Conservation (phyloP, 53 echinoderm and acorn worm species). For the Echinometra lucunter region DNA sequence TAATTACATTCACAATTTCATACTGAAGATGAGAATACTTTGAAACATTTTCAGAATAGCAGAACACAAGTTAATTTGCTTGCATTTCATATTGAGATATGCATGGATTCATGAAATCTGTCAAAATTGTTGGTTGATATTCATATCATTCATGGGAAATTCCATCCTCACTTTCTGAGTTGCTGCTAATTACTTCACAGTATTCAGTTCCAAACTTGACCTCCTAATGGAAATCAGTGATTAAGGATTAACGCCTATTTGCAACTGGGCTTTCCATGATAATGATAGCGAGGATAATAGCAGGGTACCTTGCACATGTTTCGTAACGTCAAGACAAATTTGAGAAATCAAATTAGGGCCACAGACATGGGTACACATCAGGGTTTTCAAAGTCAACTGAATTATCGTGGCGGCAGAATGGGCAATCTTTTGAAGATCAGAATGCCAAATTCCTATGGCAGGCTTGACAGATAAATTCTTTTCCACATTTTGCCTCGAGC, state of each 20-base stretch:
- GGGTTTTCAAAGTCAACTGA: slow-evolving; percentile 51
- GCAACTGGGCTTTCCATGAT: slow-evolving; percentile 34
- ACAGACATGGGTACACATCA: slow-evolving; percentile 59
- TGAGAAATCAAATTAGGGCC: slow-evolving; percentile 49
- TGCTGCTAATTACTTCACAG: background rate
- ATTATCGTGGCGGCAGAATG: slow-evolving; percentile 62
- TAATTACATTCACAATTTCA: no score
- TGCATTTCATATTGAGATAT: background rate
- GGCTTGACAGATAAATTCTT: slow-evolving; percentile 3
- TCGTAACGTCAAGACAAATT: slow-evolving; percentile 44
- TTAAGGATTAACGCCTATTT: slow-evolving; percentile 49
- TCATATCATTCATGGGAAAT: slow-evolving; percentile 1
- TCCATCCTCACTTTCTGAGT: background rate
- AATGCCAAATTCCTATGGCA: slow-evolving; percentile 44
- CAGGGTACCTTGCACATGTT: slow-evolving; percentile 53
- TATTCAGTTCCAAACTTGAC: background rate
- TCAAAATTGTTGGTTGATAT: background rate
- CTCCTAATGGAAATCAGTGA: slow-evolving; percentile 6
- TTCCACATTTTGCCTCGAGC: background rate
- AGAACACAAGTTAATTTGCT: background rate
- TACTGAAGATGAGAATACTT: no score
- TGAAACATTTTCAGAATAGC: no score
- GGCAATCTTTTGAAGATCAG: slow-evolving; percentile 26
- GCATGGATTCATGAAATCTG: background rate
- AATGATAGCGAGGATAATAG: slow-evolving; percentile 7